Percentiles rank a stretch among this genome's conserved stretches.
Evolutionary conservation across 2,797 vertebrate genomes (phyloP).

Genomic region (Anolis apletophallus): DNA sequence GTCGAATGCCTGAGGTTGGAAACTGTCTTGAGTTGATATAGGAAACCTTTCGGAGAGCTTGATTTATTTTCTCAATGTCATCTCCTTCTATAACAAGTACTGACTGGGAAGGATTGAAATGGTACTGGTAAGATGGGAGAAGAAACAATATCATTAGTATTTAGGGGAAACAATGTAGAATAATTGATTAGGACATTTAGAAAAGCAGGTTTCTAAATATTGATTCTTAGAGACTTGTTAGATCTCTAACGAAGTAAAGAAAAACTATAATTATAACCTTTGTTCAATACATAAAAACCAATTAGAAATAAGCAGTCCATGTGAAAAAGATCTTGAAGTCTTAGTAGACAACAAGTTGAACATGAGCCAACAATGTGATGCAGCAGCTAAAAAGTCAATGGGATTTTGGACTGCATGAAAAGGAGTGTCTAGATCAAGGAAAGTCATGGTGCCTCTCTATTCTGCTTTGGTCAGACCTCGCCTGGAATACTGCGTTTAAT

Average conservation of each 20-base stretch:
- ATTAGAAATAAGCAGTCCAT: background rate
- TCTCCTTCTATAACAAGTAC: constrained; percentile 96
- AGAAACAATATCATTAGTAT: constrained; percentile 55
- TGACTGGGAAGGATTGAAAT: constrained; percentile 97
- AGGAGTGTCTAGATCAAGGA: too few relatives aligned
- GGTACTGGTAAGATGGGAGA: constrained; percentile 82
- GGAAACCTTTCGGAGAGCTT: constrained; percentile 91
- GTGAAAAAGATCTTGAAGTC: too few relatives aligned
- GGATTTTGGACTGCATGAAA: too few relatives aligned
- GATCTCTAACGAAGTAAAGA: constrained; percentile 30
- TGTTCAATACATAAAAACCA: constrained; percentile 5
- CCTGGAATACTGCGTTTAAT: too few relatives aligned
- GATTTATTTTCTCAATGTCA: constrained; percentile 91
- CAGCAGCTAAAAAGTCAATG: too few relatives aligned
- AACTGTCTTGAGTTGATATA: constrained; percentile 98
- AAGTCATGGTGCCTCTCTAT: too few relatives aligned
- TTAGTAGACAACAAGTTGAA: too few relatives aligned
- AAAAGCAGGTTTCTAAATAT: constrained; percentile 28
- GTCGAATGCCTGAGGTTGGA: constrained; percentile 88
- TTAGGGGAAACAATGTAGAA: constrained; percentile 22
- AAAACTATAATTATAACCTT: constrained; percentile 16
- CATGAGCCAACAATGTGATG: too few relatives aligned
- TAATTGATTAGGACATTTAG: constrained; percentile 14
- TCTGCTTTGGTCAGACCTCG: too few relatives aligned
- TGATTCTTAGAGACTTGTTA: background rate